These are phyloP conservation scores for Phaethon lepturus DNA, from an alignment of 2,113 vertebrate species.

Conservation along the genomic window DNA sequence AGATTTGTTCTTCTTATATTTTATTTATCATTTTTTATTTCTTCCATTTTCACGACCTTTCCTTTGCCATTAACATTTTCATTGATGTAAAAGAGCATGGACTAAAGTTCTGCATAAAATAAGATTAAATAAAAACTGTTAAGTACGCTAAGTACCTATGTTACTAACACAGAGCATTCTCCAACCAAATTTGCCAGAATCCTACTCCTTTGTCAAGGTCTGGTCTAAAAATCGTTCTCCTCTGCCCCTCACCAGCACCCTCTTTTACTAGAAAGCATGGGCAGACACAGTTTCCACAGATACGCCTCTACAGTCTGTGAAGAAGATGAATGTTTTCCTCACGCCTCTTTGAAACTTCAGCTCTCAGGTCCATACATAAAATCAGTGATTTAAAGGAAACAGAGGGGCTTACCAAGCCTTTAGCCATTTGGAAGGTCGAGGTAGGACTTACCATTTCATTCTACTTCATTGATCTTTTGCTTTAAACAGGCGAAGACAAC, in stretches of 20 bases:
- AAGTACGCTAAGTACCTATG: accelerated
- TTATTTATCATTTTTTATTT: background rate
- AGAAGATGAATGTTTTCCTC: background rate
- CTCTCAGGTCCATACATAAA: background rate
- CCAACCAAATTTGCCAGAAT: background rate
- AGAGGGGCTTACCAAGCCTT: background rate
- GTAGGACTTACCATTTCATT: background rate
- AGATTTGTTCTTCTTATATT: background rate
- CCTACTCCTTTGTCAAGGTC: background rate
- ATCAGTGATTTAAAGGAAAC: background rate
- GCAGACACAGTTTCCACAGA: background rate
- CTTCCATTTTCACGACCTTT: background rate
- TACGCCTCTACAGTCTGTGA: accelerated
- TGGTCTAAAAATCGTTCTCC: background rate
- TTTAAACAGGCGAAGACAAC: background rate
- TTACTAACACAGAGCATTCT: background rate
- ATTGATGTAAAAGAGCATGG: background rate
- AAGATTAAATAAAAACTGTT: background rate
- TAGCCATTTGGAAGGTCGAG: background rate
- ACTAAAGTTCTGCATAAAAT: background rate
- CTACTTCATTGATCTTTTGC: background rate
- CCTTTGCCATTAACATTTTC: background rate
- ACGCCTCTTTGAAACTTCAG: background rate
- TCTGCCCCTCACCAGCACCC: background rate
- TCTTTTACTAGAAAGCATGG: background rate